These are phyloP conservation scores for Cylloceria caligata DNA, from an alignment of 2,888 invertebrate genomes.

Conservation along the genomic window DNA sequence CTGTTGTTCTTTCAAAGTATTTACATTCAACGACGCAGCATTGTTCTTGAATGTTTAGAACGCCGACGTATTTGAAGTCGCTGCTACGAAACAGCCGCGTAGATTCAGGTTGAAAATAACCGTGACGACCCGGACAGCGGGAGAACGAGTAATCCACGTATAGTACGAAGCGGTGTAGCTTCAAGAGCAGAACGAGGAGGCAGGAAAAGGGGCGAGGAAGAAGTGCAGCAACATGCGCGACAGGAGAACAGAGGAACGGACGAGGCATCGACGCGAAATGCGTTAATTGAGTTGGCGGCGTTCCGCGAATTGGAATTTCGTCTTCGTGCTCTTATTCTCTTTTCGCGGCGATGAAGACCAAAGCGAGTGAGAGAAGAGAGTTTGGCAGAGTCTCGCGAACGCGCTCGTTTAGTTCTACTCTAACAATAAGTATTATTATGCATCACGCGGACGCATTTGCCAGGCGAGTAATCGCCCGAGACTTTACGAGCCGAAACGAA, in stretches of 20 bases:
- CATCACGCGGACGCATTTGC: slow-evolving; percentile 38
- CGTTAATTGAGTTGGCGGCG: slow-evolving; percentile 70
- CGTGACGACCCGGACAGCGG: slow-evolving; percentile 48
- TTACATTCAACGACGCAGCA: neutral
- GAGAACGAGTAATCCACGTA: slow-evolving; percentile 33
- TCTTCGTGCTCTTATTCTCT: slow-evolving; percentile 46
- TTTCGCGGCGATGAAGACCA: slow-evolving; percentile 24
- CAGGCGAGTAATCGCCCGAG: slow-evolving; percentile 28
- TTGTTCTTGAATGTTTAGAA: slow-evolving; percentile 34
- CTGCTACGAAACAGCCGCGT: neutral
- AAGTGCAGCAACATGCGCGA: slow-evolving; percentile 5
- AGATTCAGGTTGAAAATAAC: slow-evolving; percentile 62
- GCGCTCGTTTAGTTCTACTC: slow-evolving; percentile 28
- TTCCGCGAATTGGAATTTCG: slow-evolving; percentile 61
- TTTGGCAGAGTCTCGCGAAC: slow-evolving; percentile 52
- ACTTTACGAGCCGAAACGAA: slow-evolving; percentile 37
- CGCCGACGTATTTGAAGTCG: slow-evolving; percentile 22
- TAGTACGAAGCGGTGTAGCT: slow-evolving; percentile 14
- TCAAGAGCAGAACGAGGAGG: neutral
- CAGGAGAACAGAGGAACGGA: slow-evolving; percentile 15
- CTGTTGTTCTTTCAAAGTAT: neutral
- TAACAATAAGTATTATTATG: slow-evolving; percentile 50
- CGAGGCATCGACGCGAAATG: slow-evolving; percentile 66
- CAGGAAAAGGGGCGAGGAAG: slow-evolving; percentile 16
- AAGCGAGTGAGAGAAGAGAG: neutral